Evolutionary conservation across 2,797 vertebrate genomes (phyloP).

Genomic region (Enteromius thamalakanensis): DNA sequence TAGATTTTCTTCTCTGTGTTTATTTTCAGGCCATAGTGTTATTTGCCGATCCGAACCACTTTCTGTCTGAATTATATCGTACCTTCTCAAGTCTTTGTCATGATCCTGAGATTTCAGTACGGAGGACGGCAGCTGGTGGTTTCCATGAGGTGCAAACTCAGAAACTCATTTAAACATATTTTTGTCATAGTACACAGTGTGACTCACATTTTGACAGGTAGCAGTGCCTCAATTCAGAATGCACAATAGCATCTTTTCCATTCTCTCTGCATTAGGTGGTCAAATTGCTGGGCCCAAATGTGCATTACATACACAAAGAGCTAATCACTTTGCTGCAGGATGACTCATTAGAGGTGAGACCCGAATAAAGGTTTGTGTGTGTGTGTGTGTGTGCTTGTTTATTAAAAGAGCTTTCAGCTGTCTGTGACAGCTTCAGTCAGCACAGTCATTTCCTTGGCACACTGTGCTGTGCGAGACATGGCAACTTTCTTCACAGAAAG

Average conservation of each 20-base stretch:
- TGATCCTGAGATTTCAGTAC: conserved; percentile 89
- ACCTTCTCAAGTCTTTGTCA: conserved; percentile 91
- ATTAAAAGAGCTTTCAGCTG: conserved; percentile 29
- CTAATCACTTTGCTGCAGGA: conserved; percentile 89
- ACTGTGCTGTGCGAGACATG: conserved; percentile 22
- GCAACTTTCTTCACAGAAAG: conserved; percentile 7
- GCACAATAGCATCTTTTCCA: conserved; percentile 14
- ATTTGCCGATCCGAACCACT: conserved; percentile 90
- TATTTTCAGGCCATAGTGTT: conserved; percentile 86
- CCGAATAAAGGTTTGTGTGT: conserved; percentile 29
- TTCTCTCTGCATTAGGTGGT: conserved; percentile 79
- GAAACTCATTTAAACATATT: not conserved
- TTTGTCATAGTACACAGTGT: not conserved
- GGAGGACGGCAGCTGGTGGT: conserved; percentile 86
- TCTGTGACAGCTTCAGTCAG: conserved; percentile 24
- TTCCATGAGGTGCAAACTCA: conserved; percentile 87
- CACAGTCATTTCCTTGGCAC: conserved; percentile 34
- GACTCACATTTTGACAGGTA: conserved; percentile 1
- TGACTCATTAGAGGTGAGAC: conserved; percentile 89
- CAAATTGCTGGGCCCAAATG: conserved; percentile 88
- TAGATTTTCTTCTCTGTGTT: not conserved
- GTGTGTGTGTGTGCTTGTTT: conserved; percentile 31
- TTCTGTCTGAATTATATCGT: conserved; percentile 88
- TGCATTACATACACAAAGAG: conserved; percentile 90
- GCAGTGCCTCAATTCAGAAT: not conserved